Conservation (phyloP, 2,113 vertebrate genomes). For the Halcyon senegalensis region DNA sequence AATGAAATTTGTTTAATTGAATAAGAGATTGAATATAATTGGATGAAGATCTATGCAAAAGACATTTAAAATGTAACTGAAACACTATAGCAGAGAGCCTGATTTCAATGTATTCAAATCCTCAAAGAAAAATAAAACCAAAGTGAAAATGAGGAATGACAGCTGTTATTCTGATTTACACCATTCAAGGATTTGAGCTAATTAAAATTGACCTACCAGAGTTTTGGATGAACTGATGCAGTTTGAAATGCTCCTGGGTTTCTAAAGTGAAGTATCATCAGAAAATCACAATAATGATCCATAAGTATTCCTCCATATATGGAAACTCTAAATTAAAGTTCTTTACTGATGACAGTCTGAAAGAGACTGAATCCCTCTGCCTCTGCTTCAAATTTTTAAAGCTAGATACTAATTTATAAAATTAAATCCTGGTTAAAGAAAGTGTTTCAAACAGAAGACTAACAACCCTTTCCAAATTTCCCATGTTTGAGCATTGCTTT, state of each 20-base stretch:
- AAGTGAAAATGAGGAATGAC: neutral
- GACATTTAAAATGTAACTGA: neutral
- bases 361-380: slow-evolving; percentile 19
- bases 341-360: slow-evolving; percentile 13
- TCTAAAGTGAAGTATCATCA: slow-evolving; percentile 32
- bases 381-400: slow-evolving; percentile 33
- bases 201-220: slow-evolving; percentile 36
- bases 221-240: slow-evolving; percentile 18
- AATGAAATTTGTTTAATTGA: neutral
- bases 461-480: slow-evolving; percentile 28
- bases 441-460: slow-evolving; percentile 15
- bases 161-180: neutral
- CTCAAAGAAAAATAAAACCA: neutral
- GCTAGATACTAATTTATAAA: slow-evolving; percentile 41
- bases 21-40: neutral
- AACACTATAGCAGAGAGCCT: neutral
- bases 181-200: neutral
- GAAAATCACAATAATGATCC: slow-evolving; percentile 28
- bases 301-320: slow-evolving; percentile 11
- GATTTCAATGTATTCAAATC: neutral
- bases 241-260: slow-evolving; percentile 17
- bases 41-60: neutral
- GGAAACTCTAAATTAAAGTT: slow-evolving; percentile 23
- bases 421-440: slow-evolving; percentile 48
- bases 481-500: neutral